phyloP scores from a whole-genome alignment of 1,140 invertebrate genomes.

The Cydia fagiglandana region DNA sequence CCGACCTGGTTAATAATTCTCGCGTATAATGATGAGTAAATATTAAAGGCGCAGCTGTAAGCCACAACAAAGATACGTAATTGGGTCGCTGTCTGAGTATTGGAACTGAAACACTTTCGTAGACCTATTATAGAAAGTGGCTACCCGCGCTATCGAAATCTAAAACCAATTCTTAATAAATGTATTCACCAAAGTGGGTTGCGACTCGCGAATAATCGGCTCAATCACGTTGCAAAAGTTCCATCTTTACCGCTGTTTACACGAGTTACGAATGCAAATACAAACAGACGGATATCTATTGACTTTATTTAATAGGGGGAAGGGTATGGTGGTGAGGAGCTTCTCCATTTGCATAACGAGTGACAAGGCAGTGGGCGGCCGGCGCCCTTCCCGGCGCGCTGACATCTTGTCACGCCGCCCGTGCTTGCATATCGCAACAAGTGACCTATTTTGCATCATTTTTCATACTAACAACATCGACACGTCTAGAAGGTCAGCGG shows the following conservation, averaged over 20 bases:
- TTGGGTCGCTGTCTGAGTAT: background rate
- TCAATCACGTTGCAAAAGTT: conserved; percentile 6
- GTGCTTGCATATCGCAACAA: conserved; percentile 30
- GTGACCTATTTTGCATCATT: conserved; percentile 36
- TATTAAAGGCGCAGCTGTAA: conserved; percentile 24
- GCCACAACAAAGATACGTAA: conserved; percentile 4
- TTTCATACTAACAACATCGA: conserved; percentile 31
- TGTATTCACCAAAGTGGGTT: background rate
- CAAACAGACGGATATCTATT: conserved; percentile 21
- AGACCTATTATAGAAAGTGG: background rate
- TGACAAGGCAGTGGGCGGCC: conserved; percentile 44
- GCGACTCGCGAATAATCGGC: background rate
- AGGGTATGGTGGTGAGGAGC: conserved; percentile 23
- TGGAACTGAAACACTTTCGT: background rate
- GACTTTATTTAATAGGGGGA: conserved; percentile 13
- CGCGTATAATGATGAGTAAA: conserved; percentile 21
- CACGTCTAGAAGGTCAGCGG: conserved; percentile 12
- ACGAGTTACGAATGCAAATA: conserved; percentile 29
- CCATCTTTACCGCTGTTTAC: conserved; percentile 3
- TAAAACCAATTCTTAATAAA: background rate
- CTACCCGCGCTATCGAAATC: background rate
- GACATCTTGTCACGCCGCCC: conserved; percentile 8
- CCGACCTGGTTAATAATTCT: background rate
- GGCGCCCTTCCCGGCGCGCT: conserved; percentile 28
- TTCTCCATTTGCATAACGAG: conserved; percentile 65